Conservation (phyloP, 2,797 vertebrate genomes). For the Taenioides sp. region DNA sequence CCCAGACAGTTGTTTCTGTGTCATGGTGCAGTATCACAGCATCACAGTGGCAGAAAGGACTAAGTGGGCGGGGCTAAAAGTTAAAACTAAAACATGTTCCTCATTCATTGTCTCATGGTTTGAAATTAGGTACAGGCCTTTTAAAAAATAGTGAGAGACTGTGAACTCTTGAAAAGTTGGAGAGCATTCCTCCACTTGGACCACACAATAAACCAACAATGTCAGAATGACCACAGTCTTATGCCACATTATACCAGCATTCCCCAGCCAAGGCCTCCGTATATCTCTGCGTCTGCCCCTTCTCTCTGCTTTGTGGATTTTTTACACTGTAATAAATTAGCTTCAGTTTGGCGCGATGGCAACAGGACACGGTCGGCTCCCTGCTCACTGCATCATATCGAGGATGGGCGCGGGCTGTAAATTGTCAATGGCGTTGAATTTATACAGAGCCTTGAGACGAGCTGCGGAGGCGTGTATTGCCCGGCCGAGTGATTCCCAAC, state of each 20-base stretch:
- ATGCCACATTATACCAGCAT: conserved; percentile 41
- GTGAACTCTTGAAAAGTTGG: conserved; percentile 12
- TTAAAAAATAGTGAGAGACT: conserved; percentile 9
- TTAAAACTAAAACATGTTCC: too few species aligned
- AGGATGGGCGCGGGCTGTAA: conserved; percentile 70
- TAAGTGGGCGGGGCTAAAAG: too few species aligned
- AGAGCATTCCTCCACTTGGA: conserved; percentile 15
- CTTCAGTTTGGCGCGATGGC: conserved; percentile 66
- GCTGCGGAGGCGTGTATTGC: conserved; percentile 53
- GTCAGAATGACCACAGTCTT: conserved; percentile 42
- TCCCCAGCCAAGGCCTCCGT: conserved; percentile 51
- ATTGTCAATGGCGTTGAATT: conserved; percentile 74
- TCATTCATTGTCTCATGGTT: too few species aligned
- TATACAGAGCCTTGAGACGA: conserved; percentile 72
- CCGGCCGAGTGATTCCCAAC: conserved; percentile 69
- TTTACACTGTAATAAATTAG: conserved; percentile 77
- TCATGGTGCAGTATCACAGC: too few species aligned
- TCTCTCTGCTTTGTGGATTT: conserved; percentile 57
- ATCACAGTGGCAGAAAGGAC: too few species aligned
- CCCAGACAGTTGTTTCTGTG: too few species aligned
- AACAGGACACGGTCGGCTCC: conserved; percentile 62
- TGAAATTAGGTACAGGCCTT: too few species aligned
- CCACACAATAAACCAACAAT: conserved; percentile 38
- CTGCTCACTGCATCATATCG: conserved; percentile 63
- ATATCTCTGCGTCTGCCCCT: conserved; percentile 19